phyloP scores from a whole-genome alignment of 2,113 vertebrate species.

The Dinomys branickii region DNA sequence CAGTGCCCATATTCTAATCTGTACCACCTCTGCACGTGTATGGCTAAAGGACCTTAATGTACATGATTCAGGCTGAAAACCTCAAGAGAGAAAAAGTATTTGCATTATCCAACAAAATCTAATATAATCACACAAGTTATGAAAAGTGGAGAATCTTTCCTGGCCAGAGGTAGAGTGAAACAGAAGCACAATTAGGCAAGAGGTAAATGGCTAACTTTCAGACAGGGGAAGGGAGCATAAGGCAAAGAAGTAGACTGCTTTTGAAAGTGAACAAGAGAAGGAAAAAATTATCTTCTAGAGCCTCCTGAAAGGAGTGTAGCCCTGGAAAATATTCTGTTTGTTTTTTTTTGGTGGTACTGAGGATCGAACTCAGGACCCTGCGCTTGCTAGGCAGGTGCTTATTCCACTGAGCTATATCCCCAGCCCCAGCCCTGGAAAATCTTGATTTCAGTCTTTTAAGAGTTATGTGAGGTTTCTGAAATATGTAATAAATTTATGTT shows the following conservation, averaged over 20 bases:
- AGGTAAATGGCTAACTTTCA: background rate
- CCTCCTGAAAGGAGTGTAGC: background rate
- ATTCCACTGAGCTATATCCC: no score
- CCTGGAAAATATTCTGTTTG: no score
- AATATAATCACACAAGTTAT: background rate
- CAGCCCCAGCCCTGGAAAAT: rapidly evolving
- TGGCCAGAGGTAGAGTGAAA: background rate
- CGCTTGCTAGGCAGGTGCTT: no score
- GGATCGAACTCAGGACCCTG: no score
- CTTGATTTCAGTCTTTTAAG: background rate
- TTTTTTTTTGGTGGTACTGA: no score
- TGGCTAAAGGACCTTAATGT: background rate
- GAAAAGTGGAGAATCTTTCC: background rate
- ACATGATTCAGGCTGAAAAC: background rate
- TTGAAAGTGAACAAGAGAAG: background rate
- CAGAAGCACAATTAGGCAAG: background rate
- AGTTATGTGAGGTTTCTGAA: background rate
- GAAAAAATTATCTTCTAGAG: background rate
- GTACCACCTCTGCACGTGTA: background rate
- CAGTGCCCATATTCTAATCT: background rate
- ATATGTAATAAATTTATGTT: background rate
- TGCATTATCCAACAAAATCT: background rate
- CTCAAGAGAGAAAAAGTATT: background rate
- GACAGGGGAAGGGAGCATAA: no score
- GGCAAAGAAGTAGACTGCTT: background rate